Evolutionary conservation across 2,888 invertebrate species (phyloP), one percentile per base, ranked within the genome.

Genomic region (Melangyna quadrimaculata): DNA sequence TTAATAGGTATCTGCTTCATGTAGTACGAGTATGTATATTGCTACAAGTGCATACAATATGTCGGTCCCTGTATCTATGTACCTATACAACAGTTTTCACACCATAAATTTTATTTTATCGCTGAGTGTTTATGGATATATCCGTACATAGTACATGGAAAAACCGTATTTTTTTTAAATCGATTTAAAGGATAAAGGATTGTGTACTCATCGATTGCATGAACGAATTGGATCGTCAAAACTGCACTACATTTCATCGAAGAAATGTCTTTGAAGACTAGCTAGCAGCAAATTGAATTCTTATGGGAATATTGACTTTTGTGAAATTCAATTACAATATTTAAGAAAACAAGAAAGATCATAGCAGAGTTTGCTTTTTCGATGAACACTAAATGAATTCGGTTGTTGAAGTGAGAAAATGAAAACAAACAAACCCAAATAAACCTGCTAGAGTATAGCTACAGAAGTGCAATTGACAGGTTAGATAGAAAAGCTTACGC

Each of bases 71-170:
- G n/a, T 45, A 27, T 45, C 9, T 24, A 14, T 35, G 17, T 45
- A 45, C 10, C 67, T 67, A n/a, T 24, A n/a, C 48, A 22, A 67
- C 17, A 51, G 32, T 67, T 24, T 67, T 35, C 51, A 37, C 51
- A n/a, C 67, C 67, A 67, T 67, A 67, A 67, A 67, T 51, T 67
- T 9, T 51, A 24, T 67, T 67, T 67, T 67, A 67, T 67, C 51
- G 35, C 35, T 7, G 51, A 67, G 67, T 67, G 48, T 51, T 67
- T 24, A 19, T 14, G 35, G 48, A n/a, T 67, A n/a, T 48, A 35
- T 51, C 6, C 45, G 2, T 17, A 29, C n/a, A n/a, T n/a, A n/a
- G n/a, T n/a, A n/a, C n/a, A n/a, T n/a, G n/a, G 35, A 32, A 12
- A 17, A 45, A 40, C 0, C 8, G 2, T 63, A 12, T 48, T 48